These are phyloP conservation scores for Morone saxatilis DNA, from an alignment of 2,113 vertebrate genomes.

Conservation along the genomic window DNA sequence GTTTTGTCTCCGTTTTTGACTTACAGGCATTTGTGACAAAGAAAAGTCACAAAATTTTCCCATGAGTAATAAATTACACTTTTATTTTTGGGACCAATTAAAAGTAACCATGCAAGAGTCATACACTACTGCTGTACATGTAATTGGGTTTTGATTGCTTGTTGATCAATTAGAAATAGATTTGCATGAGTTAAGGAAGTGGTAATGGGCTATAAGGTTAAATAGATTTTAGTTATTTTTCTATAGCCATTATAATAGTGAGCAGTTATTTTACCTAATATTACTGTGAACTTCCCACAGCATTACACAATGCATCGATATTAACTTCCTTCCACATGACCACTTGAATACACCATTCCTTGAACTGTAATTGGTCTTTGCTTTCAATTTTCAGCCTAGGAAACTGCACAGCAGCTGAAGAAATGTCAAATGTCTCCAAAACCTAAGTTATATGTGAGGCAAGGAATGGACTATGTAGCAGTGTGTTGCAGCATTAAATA, in stretches of 20 bases:
- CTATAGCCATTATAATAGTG: neutral
- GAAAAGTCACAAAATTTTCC: neutral
- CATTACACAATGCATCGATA: constrained; percentile 24
- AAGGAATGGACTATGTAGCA: neutral
- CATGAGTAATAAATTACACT: neutral
- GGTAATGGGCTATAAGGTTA: neutral
- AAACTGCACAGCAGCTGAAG: neutral
- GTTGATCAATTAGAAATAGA: neutral
- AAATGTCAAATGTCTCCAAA: constrained; percentile 22
- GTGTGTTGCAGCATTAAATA: neutral
- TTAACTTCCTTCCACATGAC: neutral
- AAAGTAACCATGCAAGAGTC: neutral
- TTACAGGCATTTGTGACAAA: neutral
- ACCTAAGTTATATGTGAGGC: neutral
- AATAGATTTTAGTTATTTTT: neutral
- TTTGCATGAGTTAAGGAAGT: neutral
- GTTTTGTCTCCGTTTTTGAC: neutral
- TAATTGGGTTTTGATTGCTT: neutral
- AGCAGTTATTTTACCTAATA: too few species aligned
- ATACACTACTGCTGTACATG: neutral
- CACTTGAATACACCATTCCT: constrained; percentile 4
- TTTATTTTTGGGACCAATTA: neutral
- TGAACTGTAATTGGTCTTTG: constrained; percentile 16
- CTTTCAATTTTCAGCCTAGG: neutral
- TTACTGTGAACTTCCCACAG: neutral